Evolutionary conservation across 2,113 vertebrate genomes (phyloP), one percentile per base, ranked within the genome.

Genomic region (Centropus unirufus): DNA sequence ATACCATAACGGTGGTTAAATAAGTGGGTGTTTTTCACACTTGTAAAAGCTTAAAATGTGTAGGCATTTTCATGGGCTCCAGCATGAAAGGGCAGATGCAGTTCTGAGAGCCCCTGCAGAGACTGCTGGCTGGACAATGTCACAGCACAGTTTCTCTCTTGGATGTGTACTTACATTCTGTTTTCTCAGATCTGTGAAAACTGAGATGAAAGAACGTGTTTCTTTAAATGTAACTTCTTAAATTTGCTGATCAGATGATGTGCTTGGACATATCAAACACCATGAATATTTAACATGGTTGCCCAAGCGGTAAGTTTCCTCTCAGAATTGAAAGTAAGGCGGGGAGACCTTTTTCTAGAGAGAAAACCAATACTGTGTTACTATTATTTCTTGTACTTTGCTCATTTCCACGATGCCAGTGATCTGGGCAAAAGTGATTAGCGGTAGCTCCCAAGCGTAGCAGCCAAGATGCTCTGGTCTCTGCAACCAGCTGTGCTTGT

Each of bases 401-500:
- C 57, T 67, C 24, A 20, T 57, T 79, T 83, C 57, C 46, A 64
- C 11, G 16, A 20, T 92, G 59, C 51, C 55, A 88, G 51, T 69
- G 40, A n/a, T 39, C 4, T 47, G n/a, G 18, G 63, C 47, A 90
- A 52, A 83, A 49, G 46, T 16, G 20, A 30, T 69, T 86, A 69
- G 44, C 5, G 1, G 30, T 44, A 73, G n/a, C n/a, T 68, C 19
- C 20, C n/a, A 22, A 17, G 76, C 24, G 26, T 24, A n/a, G 30
- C n/a, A n/a, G 83, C 67, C 27, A 4, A 5, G 40, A 29, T 32
- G 32, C 47, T 63, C 29, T 0, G 0, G 10, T 59, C 61, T 51
- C 42, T n/a, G n/a, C 3, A 1, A 24, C 47, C 5, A 5, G 9
- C 58, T n/a, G 34, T 61, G 16, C 59, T 11, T 39, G 85, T 74